Base-by-base conservation (phyloP, 2,797 vertebrate species). In the Acomys russatus region DNA sequence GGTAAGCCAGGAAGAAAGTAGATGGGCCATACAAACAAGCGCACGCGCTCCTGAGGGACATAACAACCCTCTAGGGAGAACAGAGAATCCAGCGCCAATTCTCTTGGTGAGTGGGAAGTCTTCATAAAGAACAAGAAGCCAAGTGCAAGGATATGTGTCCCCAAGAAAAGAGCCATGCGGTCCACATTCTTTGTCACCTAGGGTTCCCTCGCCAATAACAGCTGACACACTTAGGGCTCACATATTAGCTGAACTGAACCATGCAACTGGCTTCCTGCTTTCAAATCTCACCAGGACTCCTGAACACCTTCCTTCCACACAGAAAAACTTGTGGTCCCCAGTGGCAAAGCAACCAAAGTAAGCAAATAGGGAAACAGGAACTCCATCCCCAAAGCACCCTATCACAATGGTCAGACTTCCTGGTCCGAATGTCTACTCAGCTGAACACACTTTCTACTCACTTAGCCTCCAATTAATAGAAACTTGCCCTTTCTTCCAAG, bases 311-410 rank as follows among this genome's bases (percentile, higher is more conserved):
- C 44, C 64, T 91, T 64, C 79, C 23, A 94, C 51, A 87, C 1
- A 79, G 88, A 79, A 89, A 44, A 94, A 80, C 88, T n/a, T n/a
- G 10, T 95, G 71, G 18, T 59, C 92, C 33, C 28, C 6, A 77
- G 63, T 35, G 64, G 78, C 8, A 83, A 92, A 51, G 23, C 9
- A 56, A 64, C 54, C 25, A 63, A 70, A 10, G 14, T 28, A 12
- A 3, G 8, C 49, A 22, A 79, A 73, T 1, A 6, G 61, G n/a
- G 10, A 78, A 64, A 15, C 0, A 64, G 49, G 59, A n/a, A 63
- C 66, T 80, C 14, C 0, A 84, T 18, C 3, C 6, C 44, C 66
- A 22, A 14, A 9, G 70, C 49, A 20, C 4, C 10, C 10, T 63
- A 33, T 56, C 51, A 76, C 10, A 30, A 11, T 3, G 70, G 18